Base-by-base conservation (phyloP, 2,797 vertebrate species). In the Onychomys torridus region DNA sequence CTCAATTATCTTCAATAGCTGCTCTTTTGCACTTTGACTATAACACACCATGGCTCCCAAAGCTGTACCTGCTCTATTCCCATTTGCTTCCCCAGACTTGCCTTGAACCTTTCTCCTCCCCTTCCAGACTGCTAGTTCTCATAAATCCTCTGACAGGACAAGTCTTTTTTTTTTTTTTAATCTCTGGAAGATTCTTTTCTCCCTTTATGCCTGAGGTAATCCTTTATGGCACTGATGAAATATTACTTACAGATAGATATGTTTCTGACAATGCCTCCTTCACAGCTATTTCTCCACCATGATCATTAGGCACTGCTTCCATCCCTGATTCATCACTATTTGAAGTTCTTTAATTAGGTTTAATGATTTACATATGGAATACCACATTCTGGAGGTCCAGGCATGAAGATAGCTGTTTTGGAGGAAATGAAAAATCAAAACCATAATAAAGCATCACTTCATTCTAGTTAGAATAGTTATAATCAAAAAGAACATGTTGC, bases 51-150 rank as follows among this genome's bases (percentile, higher is more conserved):
- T n/a, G 32, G 21, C 5, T 93, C 46, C 55, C 63, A 76, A 73
- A 46, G 13, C 19, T 67, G 55, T 89, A 2, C 2, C 32, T 16
- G 34, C 25, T 81, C 43, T 55, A 4, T 67, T 29, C 5, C 52
- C 25, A 1, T 29, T 25, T 84, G 32, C 37, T 93, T 61, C 76
- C 52, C 10, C 79, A 27, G 23, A 57, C 25, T 63, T 6, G 4
- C 43, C 52, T 59, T 0, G 21, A 87, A 40, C 11, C 32, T 43
- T n/a, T 89, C 11, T 34, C 0, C 5, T 90, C 27, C 61, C 40
- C 40, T 69, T 90, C 59, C 34, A 95, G 71, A 40, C 91, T 90
- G 34, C 81, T 91, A 52, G 59, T 87, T 96, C 25, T 73, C 52
- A 77, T 57, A 96, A 88, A 87, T 88, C 23, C 65, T 92, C 75